Conservation (phyloP, 1,140 invertebrate species). For the Pogonomyrmex barbatus region DNA sequence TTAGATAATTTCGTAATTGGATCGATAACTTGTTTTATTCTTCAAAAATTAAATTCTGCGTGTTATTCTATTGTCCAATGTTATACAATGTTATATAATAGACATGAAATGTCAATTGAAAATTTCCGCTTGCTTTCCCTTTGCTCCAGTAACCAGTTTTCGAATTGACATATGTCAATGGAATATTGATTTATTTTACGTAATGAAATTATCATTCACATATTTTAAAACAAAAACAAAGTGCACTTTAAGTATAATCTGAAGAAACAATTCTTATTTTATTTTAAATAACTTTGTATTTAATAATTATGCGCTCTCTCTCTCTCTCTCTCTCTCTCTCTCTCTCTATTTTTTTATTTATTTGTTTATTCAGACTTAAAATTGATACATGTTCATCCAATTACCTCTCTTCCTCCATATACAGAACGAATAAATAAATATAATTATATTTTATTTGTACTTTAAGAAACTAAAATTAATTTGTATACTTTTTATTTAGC, state of each 20-base stretch:
- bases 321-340: too few relatives aligned
- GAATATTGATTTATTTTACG: slow-evolving; percentile 47
- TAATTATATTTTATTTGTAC: background rate
- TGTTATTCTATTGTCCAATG: background rate
- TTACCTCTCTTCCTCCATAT: background rate
- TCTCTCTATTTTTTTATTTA: background rate
- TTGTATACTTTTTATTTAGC: background rate
- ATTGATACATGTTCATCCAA: background rate
- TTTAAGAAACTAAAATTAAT: background rate
- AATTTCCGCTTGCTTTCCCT: slow-evolving; percentile 52
- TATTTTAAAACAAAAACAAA: slow-evolving; percentile 11
- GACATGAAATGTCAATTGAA: slow-evolving; percentile 49
- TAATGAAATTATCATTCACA: slow-evolving; percentile 6
- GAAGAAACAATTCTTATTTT: background rate
- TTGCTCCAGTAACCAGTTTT: slow-evolving; percentile 13
- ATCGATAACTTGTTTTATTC: background rate
- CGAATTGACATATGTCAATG: slow-evolving; percentile 16
- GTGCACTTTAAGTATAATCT: background rate
- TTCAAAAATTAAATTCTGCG: slow-evolving; percentile 21
- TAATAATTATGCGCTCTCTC: background rate
- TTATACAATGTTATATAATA: slow-evolving; percentile 14
- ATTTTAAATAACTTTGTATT: background rate
- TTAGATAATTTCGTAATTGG: background rate
- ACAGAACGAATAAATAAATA: background rate
- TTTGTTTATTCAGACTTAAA: background rate